Evolutionary conservation across 1,140 invertebrate species (phyloP).

Genomic region (Scaptomyza pallida): DNA sequence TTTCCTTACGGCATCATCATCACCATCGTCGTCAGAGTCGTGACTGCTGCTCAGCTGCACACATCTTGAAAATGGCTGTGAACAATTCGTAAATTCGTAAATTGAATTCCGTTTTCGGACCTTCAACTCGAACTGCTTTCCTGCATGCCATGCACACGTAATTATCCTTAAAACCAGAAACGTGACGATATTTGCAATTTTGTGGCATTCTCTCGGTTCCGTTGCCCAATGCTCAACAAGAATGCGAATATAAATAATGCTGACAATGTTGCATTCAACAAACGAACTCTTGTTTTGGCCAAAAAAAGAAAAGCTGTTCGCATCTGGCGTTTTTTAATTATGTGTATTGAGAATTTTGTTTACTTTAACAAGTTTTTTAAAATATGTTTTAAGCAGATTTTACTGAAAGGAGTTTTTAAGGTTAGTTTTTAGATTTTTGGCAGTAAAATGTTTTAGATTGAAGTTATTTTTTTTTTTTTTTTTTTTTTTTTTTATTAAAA

Average conservation of each 20-base stretch:
- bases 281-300: background rate
- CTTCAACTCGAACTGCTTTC: background rate
- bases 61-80: conserved; percentile 4
- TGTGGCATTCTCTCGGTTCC: conserved; percentile 57
- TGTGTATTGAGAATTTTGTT: background rate
- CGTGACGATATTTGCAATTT: conserved; percentile 73
- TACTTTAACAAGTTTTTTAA: background rate
- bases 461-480: too few species aligned
- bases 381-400: background rate
- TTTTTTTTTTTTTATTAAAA: too few species aligned
- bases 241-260: conserved; percentile 66
- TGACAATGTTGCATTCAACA: conserved; percentile 26
- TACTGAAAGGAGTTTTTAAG: too few species aligned
- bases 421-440: too few species aligned
- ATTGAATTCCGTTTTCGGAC: conserved; percentile 1
- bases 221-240: conserved; percentile 43
- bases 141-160: conserved; percentile 57
- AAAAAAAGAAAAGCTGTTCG: background rate
- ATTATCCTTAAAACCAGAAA: conserved; percentile 73
- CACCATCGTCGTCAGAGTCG: background rate
- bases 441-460: too few species aligned
- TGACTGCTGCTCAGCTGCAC: conserved; percentile 7
- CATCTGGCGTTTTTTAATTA: background rate
- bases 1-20: background rate
- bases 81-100: background rate